phyloP scores from a whole-genome alignment of 2,888 invertebrate genomes.

The Zhengitettix transpicula region DNA sequence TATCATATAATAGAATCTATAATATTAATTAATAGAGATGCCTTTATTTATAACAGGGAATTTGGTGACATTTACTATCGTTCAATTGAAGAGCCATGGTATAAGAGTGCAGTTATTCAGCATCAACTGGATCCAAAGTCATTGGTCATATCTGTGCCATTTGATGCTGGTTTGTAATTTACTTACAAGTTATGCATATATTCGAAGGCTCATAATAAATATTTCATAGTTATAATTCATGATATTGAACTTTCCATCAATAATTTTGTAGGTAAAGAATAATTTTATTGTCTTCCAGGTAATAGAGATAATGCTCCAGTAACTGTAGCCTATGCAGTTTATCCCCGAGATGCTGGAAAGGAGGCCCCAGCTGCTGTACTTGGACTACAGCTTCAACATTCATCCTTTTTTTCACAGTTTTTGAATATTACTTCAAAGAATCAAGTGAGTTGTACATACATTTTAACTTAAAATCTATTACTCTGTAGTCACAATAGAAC shows the following conservation, averaged over 20 bases:
- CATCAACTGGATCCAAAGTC: constrained; percentile 60
- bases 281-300: constrained; percentile 16
- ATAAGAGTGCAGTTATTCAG: constrained; percentile 74
- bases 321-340: constrained; percentile 71
- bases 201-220: too few relatives aligned
- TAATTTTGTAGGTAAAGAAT: not conserved
- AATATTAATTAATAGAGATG: not conserved
- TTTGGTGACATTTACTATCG: constrained; percentile 60
- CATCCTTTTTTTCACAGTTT: constrained; percentile 49
- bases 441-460: constrained; percentile 24
- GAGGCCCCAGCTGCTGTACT: constrained; percentile 76
- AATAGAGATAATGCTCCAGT: constrained; percentile 33
- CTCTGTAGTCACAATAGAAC: too few relatives aligned
- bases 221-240: not conserved
- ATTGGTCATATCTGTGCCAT: constrained; percentile 61
- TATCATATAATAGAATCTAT: not conserved
- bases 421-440: constrained; percentile 42
- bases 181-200: too few relatives aligned
- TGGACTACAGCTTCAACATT: constrained; percentile 68
- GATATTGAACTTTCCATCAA: not conserved
- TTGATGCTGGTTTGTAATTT: constrained; percentile 30
- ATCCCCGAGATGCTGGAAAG: constrained; percentile 53
- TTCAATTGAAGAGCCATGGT: constrained; percentile 82
- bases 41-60: constrained; percentile 34
- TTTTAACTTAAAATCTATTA: too few relatives aligned